Evolutionary conservation across 2,888 invertebrate species (phyloP).

Genomic region (Orthosia cruda): DNA sequence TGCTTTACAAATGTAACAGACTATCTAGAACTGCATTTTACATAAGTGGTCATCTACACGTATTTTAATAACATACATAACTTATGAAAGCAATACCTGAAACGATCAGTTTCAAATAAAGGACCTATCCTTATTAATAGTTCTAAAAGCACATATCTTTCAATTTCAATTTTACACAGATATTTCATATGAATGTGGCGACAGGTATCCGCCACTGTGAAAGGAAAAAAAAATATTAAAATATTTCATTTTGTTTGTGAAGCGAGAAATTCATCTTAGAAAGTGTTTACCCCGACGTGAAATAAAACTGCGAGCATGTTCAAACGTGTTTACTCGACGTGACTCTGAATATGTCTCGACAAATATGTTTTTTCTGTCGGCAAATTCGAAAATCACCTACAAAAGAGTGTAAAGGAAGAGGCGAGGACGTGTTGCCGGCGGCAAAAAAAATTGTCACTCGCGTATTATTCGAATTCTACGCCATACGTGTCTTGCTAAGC

Average conservation of each 20-base stretch:
- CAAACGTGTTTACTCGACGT: constrained; percentile 82
- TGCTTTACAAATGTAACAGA: constrained; percentile 11
- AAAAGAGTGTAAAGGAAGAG: constrained; percentile 64
- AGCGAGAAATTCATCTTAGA: constrained; percentile 87
- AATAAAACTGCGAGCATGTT: constrained; percentile 87
- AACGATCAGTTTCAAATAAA: constrained; percentile 30
- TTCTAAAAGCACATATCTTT: constrained; percentile 44
- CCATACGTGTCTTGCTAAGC: constrained; percentile 85
- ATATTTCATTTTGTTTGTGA: constrained; percentile 85
- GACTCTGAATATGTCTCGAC: constrained; percentile 78
- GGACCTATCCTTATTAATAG: constrained; percentile 10
- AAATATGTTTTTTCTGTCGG: constrained; percentile 77
- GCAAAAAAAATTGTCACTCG: constrained; percentile 69
- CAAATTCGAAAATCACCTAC: constrained; percentile 73
- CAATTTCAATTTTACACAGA: constrained; percentile 57
- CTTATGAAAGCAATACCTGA: constrained; percentile 1
- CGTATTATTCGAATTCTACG: constrained; percentile 80
- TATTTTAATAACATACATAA: background rate
- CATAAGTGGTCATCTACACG: background rate
- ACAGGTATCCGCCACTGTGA: constrained; percentile 72
- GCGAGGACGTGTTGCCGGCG: constrained; percentile 55
- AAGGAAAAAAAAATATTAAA: constrained; percentile 80
- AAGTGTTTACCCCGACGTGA: constrained; percentile 85
- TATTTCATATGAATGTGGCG: constrained; percentile 59
- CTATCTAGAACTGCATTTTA: background rate